Base-by-base conservation (phyloP, 2,888 invertebrate genomes). In the Bellardia bayeri region DNA sequence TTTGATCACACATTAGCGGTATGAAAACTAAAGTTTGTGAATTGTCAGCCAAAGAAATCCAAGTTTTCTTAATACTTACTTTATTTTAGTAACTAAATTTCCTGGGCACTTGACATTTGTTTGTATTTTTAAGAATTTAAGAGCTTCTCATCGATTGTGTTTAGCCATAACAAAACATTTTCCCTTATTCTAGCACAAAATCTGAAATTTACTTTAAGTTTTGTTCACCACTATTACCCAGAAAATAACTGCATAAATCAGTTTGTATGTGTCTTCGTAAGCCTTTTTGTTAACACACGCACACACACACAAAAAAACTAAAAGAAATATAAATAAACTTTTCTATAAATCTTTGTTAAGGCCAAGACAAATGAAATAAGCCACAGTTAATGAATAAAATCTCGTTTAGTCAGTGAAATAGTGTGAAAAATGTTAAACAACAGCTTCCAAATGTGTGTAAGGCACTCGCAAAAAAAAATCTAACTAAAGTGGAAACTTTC, bases 341-440 rank as follows among this genome's bases (percentile, higher is more conserved):
- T 85, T 82, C 80, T 68, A 82, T 85, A 87, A 87, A 87, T 87
- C 87, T 78, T 84, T 87, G 68, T 87, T 87, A 87, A 81, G 81
- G 81, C 84, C 81, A 87, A 84, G 84, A 87, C 87, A 87, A 87
- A 87, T 87, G 84, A 87, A 87, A 87, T 87, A 87, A 87, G 84
- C 87, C 87, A 87, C 81, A 87, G 84, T 87, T 87, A 87, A 87
- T 87, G 87, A 87, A 87, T 85, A 87, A 87, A 85, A 87, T 81
- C 87, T 87, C 84, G 61, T 87, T 84, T 78, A 82, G 81, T 74
- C 71, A 66, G 84, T 78, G 81, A 85, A 87, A 85, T 85, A 82
- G 87, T 87, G 87, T 87, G 87, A 87, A 87, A 87, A 87, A 85
- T 87, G 85, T 87, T 82, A 87, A 83, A 84, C 63, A 87, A 66